Base-by-base conservation (phyloP, 2,888 invertebrate species). In the Xylocampa areola region DNA sequence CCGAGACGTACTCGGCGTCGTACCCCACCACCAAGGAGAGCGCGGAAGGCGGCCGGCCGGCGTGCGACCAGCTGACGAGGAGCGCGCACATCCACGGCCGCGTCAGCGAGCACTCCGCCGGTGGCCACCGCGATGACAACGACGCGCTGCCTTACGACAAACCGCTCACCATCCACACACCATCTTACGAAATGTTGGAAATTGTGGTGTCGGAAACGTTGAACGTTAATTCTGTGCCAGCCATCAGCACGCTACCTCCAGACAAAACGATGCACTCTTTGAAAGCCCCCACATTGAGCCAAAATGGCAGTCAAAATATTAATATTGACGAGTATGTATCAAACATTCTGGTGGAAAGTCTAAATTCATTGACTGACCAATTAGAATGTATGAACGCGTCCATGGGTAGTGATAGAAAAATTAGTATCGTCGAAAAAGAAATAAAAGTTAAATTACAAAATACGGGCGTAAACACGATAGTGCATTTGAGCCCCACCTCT, bases 301-400 rank as follows among this genome's bases (percentile, higher is more conserved):
- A 57, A 39, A 67, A 60, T 48, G 71, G 53, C 30, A n/a, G 17
- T 21, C 62, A 50, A 29, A 85, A 82, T 45, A 76, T 90, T 30
- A 88, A 93, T 68, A 86, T 94, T 16, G 94, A 94, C 73, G 89
- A 92, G 67, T 94, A 94, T 68, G 94, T 94, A 11, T 94, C 94
- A 1, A 91, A 91, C 69, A 91, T 94, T 70, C 78, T 94, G 29
- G 92, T 94, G 5, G 94, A 94, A 71, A 94, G 94, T 65, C 83
- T 94, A 8, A 90, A 94, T 73, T 92, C 94, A 2, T 79, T 94
- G 62, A 88, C 91, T 5, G 94, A 93, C 70, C 92, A 91, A 66
- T 79, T 94, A 6, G 93, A 94, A 64, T 86, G 80, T 30, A 91
- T 92, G 88, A 91, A 86, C 55, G 90, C 89, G 4, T 85, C 90